These are phyloP conservation scores for Sandelia bainsii DNA, from an alignment of 2,797 vertebrate species.

Conservation along the genomic window DNA sequence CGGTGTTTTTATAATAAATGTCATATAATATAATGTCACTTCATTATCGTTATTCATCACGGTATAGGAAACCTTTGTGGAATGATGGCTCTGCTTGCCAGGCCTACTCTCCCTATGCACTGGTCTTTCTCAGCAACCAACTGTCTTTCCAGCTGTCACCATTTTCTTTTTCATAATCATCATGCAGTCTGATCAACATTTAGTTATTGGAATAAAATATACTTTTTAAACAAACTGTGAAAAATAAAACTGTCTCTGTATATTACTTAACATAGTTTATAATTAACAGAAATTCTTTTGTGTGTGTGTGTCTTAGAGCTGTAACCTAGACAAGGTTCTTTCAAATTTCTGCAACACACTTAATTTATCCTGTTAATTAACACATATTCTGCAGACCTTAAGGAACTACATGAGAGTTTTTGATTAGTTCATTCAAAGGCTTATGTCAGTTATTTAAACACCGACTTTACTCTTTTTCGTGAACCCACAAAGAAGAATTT, in stretches of 20 bases:
- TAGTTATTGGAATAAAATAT: neutral
- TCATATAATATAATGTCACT: slow-evolving; percentile 5
- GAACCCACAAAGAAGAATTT: no score
- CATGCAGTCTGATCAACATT: slow-evolving; percentile 10
- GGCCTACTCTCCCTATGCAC: slow-evolving; percentile 29
- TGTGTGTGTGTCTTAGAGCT: neutral
- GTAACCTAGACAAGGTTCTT: slow-evolving; percentile 38
- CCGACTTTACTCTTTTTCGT: no score
- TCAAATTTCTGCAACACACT: slow-evolving; percentile 50
- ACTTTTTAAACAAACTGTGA: neutral
- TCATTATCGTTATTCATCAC: slow-evolving; percentile 1
- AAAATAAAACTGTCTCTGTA: neutral
- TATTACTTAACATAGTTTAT: slow-evolving; percentile 3
- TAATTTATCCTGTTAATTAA: slow-evolving; percentile 62
- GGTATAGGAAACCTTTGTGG: slow-evolving; percentile 4
- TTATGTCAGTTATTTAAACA: neutral
- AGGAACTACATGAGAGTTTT: slow-evolving; percentile 28
- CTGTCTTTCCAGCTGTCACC: slow-evolving; percentile 52
- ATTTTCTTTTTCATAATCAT: slow-evolving; percentile 11
- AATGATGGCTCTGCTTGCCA: slow-evolving; percentile 17
- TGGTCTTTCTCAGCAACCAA: slow-evolving; percentile 33
- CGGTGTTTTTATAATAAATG: slow-evolving; percentile 32
- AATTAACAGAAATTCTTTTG: slow-evolving; percentile 3
- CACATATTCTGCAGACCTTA: slow-evolving; percentile 42
- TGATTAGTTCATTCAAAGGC: slow-evolving; percentile 37